Evolutionary conservation across 2,888 invertebrate species (phyloP), one percentile per base, ranked within the genome.

Genomic region (Saturnia japonica): DNA sequence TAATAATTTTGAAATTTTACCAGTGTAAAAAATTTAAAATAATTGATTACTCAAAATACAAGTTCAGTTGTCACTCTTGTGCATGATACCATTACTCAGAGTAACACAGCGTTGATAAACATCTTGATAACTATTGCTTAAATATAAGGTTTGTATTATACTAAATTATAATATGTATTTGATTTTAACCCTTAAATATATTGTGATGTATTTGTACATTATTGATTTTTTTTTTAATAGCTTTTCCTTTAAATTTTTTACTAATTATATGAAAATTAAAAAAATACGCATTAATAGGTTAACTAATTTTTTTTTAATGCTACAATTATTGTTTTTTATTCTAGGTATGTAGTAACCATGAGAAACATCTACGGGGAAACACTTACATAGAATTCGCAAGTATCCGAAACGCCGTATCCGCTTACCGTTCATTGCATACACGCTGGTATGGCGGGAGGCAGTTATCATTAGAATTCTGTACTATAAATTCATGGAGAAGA

Each of bases 381-480:
- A 97, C 98, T 45, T 98, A 98, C 84, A 95, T 98, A 42, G 97
- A 98, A 84, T 99, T 96, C 90, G 88, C 82, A 16, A 84, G 89
- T 76, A 82, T 89, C 51, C 94, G 95, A 45, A 95, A 96, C 74
- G 96, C 98, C 1, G 94, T 97, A 0, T 95, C 95, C 69, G 97
- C 98, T 1, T 97, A 96, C 82, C 94, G 95, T 71, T 94, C 94
- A 22, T 94, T 99, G 74, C 97, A 98, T 85, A 97, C 97, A 0
- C 95, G 99, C 8, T 99, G 96, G 96, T 99, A 98, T 87, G 98
- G 96, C 1, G 97, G 98, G 1, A 96, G 96, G 79, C 97, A 97
- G 81, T 90, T 99, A 0, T 96, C 96, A 71, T 95, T 97, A 74
- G 96, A 97, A 82, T 98, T 98, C 90, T 96, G 97, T 72, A 94